Conservation (phyloP, 2,888 invertebrate genomes). For the Temnothorax unifasciatus region DNA sequence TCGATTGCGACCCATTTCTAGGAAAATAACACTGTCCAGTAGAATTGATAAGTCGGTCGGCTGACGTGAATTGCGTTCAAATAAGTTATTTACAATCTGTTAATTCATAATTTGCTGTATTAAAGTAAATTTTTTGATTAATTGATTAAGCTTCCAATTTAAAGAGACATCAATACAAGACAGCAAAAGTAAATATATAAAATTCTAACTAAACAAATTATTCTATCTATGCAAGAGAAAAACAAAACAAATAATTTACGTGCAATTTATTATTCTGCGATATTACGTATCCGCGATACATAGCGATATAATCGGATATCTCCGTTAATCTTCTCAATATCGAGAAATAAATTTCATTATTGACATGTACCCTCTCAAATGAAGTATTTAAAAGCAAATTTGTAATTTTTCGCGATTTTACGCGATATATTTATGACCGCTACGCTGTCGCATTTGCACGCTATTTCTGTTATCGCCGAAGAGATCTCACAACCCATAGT, state of each 20-base stretch:
- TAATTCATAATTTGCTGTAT: neutral
- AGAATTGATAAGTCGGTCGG: constrained; percentile 30
- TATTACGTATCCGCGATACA: neutral
- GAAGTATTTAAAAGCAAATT: constrained; percentile 1
- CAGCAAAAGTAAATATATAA: constrained; percentile 11
- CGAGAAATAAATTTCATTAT: constrained; percentile 23
- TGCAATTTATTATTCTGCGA: neutral
- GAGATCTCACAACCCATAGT: constrained; percentile 1
- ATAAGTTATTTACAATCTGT: constrained; percentile 26
- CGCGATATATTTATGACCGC: neutral
- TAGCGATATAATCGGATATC: neutral
- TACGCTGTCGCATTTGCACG: constrained; percentile 15
- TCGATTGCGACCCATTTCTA: constrained; percentile 36
- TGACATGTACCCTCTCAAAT: neutral
- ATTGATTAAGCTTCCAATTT: neutral
- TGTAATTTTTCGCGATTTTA: constrained; percentile 17
- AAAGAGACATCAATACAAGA: neutral
- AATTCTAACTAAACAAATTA: neutral
- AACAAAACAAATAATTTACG: constrained; percentile 5
- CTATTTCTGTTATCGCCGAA: constrained; percentile 22
- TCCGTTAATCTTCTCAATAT: neutral
- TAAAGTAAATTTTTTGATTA: constrained; percentile 1
- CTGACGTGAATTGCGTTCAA: neutral
- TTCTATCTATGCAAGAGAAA: neutral
- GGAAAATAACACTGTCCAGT: constrained; percentile 30